Percentiles rank a stretch among this genome's conserved stretches.
Evolutionary conservation across 2,797 vertebrate genomes (phyloP).

Genomic region (Salmo trutta): DNA sequence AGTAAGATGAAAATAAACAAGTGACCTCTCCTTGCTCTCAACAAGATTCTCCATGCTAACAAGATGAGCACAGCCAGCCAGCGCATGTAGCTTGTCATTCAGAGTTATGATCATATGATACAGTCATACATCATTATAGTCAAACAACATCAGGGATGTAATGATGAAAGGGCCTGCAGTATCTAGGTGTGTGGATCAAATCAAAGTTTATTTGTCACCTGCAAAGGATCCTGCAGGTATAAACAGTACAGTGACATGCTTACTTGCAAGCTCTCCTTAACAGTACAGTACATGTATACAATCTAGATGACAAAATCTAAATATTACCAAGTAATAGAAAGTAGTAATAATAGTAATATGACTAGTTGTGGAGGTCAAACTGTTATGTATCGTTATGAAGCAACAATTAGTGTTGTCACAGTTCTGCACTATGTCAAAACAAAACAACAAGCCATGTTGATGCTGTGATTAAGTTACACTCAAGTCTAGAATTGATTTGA

Average conservation of each 20-base stretch:
- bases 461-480: slow-evolving; percentile 7
- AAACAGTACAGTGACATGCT: too few relatives aligned
- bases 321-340: too few relatives aligned
- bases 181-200: too few relatives aligned
- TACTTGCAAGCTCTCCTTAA: too few relatives aligned
- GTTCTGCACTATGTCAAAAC: slow-evolving; percentile 10
- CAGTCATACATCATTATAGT: background rate
- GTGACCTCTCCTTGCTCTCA: slow-evolving; percentile 38
- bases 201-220: too few relatives aligned
- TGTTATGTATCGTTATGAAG: background rate
- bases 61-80: slow-evolving; percentile 14
- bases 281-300: too few relatives aligned
- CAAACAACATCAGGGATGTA: background rate
- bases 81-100: background rate
- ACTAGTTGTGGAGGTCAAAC: background rate
- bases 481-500: background rate
- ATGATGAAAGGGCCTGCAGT: too few relatives aligned
- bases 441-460: slow-evolving; percentile 13
- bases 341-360: background rate
- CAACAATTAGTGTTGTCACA: background rate
- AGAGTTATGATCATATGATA: background rate
- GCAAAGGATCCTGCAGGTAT: too few relatives aligned
- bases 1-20: slow-evolving; percentile 55
- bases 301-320: too few relatives aligned
- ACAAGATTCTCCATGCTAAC: slow-evolving; percentile 24